Percentiles rank a stretch among this genome's conserved stretches.
These are phyloP conservation scores for Oceanites oceanicus DNA, from an alignment of 2,113 vertebrate genomes.

Conservation along the genomic window DNA sequence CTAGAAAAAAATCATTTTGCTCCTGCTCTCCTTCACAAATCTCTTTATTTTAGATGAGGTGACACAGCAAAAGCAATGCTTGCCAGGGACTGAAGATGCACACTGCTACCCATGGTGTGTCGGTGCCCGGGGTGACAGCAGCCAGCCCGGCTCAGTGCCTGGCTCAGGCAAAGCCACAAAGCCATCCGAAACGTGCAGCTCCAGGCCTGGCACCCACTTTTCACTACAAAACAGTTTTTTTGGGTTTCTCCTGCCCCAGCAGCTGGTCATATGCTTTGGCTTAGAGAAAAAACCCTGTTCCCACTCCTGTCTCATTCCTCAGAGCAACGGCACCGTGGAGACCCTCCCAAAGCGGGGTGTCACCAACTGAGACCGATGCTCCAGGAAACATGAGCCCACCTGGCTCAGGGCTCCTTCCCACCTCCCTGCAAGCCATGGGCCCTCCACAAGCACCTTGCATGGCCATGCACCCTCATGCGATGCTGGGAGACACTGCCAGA, in stretches of 20 bases:
- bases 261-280: background rate
- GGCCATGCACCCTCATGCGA: accelerated
- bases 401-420: background rate
- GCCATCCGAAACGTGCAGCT: accelerated
- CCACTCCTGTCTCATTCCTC: background rate
- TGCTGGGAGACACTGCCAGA: background rate
- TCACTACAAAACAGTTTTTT: background rate
- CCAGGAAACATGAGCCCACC: background rate
- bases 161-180: background rate
- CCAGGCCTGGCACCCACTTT: background rate
- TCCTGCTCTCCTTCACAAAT: background rate
- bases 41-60: background rate
- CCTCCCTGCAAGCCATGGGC: background rate
- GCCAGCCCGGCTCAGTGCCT: background rate
- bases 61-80: background rate
- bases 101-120: background rate
- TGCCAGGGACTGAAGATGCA: background rate
- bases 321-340: accelerated
- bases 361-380: accelerated
- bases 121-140: background rate
- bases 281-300: background rate
- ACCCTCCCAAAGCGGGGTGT: accelerated
- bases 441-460: accelerated
- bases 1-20: background rate
- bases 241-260: background rate